Evolutionary conservation across 2,113 vertebrate genomes (phyloP), one percentile per base, ranked within the genome.

Genomic region (Aspiorhynchus laticeps): DNA sequence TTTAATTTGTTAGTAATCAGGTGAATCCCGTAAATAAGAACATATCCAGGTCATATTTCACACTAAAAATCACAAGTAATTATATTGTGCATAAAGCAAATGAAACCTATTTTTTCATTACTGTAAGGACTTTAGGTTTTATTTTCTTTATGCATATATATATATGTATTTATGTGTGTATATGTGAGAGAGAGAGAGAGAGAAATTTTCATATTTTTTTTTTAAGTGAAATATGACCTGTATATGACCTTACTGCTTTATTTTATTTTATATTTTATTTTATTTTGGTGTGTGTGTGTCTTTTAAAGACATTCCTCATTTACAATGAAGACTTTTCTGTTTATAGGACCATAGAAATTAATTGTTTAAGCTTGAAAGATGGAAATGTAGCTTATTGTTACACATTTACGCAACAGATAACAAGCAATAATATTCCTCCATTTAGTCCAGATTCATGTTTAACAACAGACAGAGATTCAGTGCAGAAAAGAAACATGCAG

Each of bases 381-480:
- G 56, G 24, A 80, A 51, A 80, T 59, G 76, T 59, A 81, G 65
- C 85, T 53, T 28, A 79, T 33, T 74, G 74, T 80, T 80, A 69
- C 80, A 76, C 36, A 9, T 21, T n/a, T 43, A 53, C 63, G 71
- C 86, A 87, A 86, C 90, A 53, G 46, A 15, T 73, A 76, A 92
- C 91, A 91, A 92, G 92, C 91, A 80, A 61, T 83, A 9, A 43
- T 14, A 26, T 77, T 61, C 11, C 14, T 67, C 12, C 36, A 5
- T 8, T 63, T n/a, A 61, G 21, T 41, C 19, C 21, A 17, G 24
- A 80, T 21, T 36, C 28, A 59, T 76, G 33, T 21, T 24, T 19
- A 65, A 65, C 5, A 19, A 56, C 31, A 69, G 28, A 33, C 31
- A 38, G 67, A 33, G 17, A 56, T 59, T 56, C 51, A 53, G 1